Evolutionary conservation across 1,140 invertebrate genomes (phyloP).

Genomic region (Drosophila rufa): DNA sequence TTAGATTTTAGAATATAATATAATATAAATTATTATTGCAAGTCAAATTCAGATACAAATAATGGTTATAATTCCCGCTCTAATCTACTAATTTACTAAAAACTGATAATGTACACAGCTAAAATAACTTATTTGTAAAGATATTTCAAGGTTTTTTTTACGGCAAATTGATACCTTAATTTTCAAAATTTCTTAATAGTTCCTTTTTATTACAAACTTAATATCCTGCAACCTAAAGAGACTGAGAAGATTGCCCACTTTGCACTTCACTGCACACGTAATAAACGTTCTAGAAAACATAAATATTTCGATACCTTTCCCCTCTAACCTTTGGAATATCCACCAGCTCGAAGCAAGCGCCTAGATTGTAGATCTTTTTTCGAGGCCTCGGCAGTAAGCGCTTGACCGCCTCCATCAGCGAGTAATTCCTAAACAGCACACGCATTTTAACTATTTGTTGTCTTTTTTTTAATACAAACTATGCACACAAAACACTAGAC

Average conservation of each 20-base stretch:
- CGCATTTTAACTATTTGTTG: slow-evolving; percentile 40
- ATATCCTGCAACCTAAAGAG: no score
- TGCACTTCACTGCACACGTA: not conserved
- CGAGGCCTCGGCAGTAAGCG: slow-evolving; percentile 47
- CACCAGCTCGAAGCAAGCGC: slow-evolving; percentile 61
- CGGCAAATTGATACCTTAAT: no score
- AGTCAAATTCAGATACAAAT: no score
- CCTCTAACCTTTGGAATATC: slow-evolving; percentile 69
- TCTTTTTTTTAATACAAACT: slow-evolving; percentile 50
- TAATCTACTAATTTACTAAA: no score
- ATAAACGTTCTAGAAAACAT: not conserved
- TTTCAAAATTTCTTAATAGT: no score
- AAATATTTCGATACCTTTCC: not conserved
- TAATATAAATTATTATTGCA: no score
- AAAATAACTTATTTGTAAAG: no score
- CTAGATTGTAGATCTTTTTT: slow-evolving; percentile 74
- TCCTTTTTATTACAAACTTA: not conserved
- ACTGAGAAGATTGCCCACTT: not conserved
- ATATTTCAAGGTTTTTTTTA: no score
- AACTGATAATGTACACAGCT: no score
- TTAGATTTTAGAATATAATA: no score
- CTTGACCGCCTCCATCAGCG: slow-evolving; percentile 39
- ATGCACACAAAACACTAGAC: slow-evolving; percentile 47
- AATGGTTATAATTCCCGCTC: no score
- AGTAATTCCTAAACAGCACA: slow-evolving; percentile 41